Base-by-base conservation (phyloP, 1,140 invertebrate genomes). In the Bacillus rossius region DNA sequence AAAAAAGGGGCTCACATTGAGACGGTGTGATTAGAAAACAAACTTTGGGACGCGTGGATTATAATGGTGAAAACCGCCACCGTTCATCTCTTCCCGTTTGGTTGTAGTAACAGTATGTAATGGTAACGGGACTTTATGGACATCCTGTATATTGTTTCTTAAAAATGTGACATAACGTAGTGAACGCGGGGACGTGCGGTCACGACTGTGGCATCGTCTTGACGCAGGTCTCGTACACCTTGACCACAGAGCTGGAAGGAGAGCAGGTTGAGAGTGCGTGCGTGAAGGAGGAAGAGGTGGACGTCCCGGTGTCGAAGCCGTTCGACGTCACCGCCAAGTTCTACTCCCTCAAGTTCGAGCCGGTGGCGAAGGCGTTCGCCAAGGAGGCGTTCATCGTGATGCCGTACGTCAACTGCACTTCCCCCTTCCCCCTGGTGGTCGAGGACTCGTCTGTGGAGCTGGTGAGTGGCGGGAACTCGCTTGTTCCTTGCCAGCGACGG, bases 301-400 rank as follows among this genome's bases (percentile, higher is more conserved):
- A 79, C 61, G 74, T 88, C 37, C 74, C 81, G 61, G 79, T 86
- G 10, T 79, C 83, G 1, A 85, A 87, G 66, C 84, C 86, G 45
- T 87, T 89, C 71, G 85, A 87, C 65, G 75, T 87, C 8, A 73
- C 76, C 2, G 82, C 84, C n/a, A 81, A 82, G 65, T 87, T 84
- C 77, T 77, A 82, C 41, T 80, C 83, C 29, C 78, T 78, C 62
- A 74, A 82, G 57, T 86, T 86, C 64, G 82, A 84, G 67, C 76
- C 81, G 40, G 73, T 87, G 57, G 75, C 78, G 3, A 85, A 84
- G 67, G 82, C 81, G 62, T 87, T 84, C 71, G 77, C 84, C 34
- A 77, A 80, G 64, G 85, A 88, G 69, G 75, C 82, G 14, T 83
- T 88, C 65, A 79, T 85, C 59, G 73, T 86, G n/a, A 84, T 85